Conservation (phyloP, 2,888 invertebrate genomes). For the Drosophila hamatofila region DNA sequence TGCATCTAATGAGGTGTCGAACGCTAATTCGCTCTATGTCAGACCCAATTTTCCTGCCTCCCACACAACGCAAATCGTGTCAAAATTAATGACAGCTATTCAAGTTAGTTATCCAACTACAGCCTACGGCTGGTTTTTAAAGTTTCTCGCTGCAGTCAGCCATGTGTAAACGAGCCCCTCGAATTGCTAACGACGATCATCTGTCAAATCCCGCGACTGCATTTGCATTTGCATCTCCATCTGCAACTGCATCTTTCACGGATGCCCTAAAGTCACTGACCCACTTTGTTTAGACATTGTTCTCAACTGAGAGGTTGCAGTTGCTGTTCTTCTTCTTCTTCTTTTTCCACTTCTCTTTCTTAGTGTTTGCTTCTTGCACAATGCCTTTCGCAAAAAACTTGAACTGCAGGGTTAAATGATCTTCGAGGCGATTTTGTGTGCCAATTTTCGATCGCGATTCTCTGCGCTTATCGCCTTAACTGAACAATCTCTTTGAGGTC, state of each 20-base stretch:
- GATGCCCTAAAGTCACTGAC: constrained; percentile 61
- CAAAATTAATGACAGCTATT: constrained; percentile 15
- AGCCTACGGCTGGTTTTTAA: constrained; percentile 11
- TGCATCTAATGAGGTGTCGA: constrained; percentile 64
- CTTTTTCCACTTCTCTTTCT: not conserved
- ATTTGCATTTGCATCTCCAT: constrained; percentile 27
- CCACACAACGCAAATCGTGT: constrained; percentile 30
- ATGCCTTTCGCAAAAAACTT: constrained; percentile 63
- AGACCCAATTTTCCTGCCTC: constrained; percentile 4
- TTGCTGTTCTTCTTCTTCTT: constrained; percentile 17
- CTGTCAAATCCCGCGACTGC: constrained; percentile 40
- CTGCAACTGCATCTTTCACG: constrained; percentile 30
- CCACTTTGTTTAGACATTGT: constrained; percentile 68
- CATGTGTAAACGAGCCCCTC: constrained; percentile 56
- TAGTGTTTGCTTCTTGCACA: constrained; percentile 31
- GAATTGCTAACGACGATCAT: constrained; percentile 31
- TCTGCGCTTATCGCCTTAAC: constrained; percentile 10
- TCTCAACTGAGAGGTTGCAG: constrained; percentile 47
- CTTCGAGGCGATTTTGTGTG: constrained; percentile 35
- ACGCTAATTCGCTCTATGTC: constrained; percentile 57
- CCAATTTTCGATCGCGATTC: constrained; percentile 31
- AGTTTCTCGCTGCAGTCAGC: constrained; percentile 50
- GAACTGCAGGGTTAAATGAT: constrained; percentile 64
- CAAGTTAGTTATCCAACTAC: not conserved
- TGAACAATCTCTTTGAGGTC: constrained; percentile 29